Evolutionary conservation across 35 echinoderm and acorn worm genomes (phyloP), one percentile per base, ranked within the genome.

Genomic region (Ptychodera flava): DNA sequence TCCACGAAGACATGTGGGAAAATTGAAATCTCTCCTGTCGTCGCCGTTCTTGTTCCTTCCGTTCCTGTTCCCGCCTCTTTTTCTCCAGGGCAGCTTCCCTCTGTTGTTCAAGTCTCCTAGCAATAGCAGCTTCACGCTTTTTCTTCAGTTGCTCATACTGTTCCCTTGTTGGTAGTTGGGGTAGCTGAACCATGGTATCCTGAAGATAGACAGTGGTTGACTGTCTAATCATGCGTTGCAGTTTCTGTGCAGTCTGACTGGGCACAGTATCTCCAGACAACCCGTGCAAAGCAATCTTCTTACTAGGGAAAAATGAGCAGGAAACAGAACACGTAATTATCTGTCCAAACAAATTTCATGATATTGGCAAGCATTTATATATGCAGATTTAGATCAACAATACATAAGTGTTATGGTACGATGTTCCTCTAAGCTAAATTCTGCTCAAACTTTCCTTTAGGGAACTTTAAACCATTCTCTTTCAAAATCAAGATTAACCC

Each of bases 151-250:
- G 84, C 64, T 90, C 53, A 1, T 94, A 28, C 38, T 98, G 92
- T 78, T 98, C 92, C 16, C 84, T 45, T 31, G 92, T 88, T 28
- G 95, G 95, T 22, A 98, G 35, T 16, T 89, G 36, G 30, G 92
- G 81, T 82, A 96, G 78, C 6, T 86, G 86, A 0, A 92, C 82
- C 91, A 92, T 92, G 81, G 90, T 45, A 81, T 90, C 89, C 79
- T 94, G 92, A 16, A 90, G 34, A 37, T 90, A 94, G 77, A 37
- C 81, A 15, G 85, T 82, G 28, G 80, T 80, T 33, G 88, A 79
- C 32, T 77, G 31, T 0, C 92, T 45, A 30, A 94, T 88, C 80
- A 87, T 90, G 29, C 37, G 36, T 38, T 90, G 33, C 37, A 90
- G 80, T 27, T 94, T 87, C 81, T 35, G 53, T 33, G 78, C 27